Percentiles rank a stretch among this genome's conserved stretches.
phyloP scores from a whole-genome alignment of 1,140 invertebrate species.

The Ceratina australensis region DNA sequence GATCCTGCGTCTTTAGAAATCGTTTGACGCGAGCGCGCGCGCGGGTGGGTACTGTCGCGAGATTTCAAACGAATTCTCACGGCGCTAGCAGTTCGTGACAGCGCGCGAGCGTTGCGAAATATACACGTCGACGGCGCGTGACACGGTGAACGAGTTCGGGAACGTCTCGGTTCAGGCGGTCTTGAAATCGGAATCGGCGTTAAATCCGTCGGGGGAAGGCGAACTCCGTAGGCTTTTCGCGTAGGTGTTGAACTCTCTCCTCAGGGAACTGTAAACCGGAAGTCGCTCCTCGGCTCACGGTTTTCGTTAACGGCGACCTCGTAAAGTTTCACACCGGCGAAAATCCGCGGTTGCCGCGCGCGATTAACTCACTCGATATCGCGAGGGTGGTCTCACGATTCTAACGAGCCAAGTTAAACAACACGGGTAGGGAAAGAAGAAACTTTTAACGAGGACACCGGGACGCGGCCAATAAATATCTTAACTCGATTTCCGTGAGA shows the following conservation, averaged over 20 bases:
- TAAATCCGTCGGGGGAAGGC: neutral
- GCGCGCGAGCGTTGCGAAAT: neutral
- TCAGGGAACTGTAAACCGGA: neutral
- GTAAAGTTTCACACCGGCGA: constrained; percentile 37
- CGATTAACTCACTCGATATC: constrained; percentile 55
- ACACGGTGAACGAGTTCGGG: neutral
- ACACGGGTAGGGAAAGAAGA: constrained; percentile 39
- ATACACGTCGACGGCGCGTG: neutral
- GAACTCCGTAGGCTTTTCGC: neutral
- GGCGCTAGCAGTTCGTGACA: too few species aligned
- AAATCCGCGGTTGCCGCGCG: constrained; percentile 42
- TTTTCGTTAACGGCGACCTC: constrained; percentile 20
- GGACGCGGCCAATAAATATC: constrained; percentile 1
- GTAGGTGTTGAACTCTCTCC: neutral
- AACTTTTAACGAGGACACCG: constrained; percentile 52
- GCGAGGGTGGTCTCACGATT: constrained; percentile 41
- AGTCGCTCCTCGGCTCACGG: constrained; percentile 7
- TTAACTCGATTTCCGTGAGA: constrained; percentile 7
- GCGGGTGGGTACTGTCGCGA: neutral
- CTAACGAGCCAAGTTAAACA: constrained; percentile 56
- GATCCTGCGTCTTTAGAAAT: neutral
- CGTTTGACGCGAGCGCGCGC: neutral
- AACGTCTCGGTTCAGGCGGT: neutral
- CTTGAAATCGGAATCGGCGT: neutral
- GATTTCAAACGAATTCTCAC: constrained; percentile 6